Conservation (phyloP, 37 sponge, comb jelly and placozoan species). For the Mnemiopsis leidyi region DNA sequence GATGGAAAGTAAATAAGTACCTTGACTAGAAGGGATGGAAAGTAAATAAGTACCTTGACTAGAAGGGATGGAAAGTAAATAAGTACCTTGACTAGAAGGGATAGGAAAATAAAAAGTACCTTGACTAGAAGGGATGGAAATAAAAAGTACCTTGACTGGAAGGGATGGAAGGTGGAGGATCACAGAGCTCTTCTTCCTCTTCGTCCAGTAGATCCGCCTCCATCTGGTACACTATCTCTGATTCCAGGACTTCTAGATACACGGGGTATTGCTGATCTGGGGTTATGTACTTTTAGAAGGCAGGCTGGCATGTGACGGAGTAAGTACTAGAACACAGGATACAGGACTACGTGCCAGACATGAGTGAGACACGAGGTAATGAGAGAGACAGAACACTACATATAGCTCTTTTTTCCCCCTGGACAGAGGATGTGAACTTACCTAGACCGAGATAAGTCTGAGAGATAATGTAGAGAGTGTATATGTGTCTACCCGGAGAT, state of each 20-base stretch:
- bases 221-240: constrained; percentile 54
- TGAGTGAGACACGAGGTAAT: background rate
- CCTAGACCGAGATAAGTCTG: constrained; percentile 94
- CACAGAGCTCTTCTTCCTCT: background rate
- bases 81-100: too few species aligned
- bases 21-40: too few species aligned
- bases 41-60: too few species aligned
- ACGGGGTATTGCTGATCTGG: constrained; percentile 41
- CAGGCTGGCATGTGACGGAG: too few species aligned
- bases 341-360: background rate
- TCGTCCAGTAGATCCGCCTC: constrained; percentile 22
- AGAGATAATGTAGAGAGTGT: constrained; percentile 83
- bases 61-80: too few species aligned
- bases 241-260: constrained; percentile 41
- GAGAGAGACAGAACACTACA: constrained; percentile 70
- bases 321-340: background rate
- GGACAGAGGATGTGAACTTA: too few species aligned
- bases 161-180: background rate
- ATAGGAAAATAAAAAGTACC: too few species aligned
- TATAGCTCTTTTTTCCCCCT: too few species aligned
- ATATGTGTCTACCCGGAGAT: constrained; percentile 72
- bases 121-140: too few species aligned
- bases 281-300: too few species aligned
- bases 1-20: too few species aligned
- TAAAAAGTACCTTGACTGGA: too few species aligned